Evolutionary conservation across 1,140 invertebrate species (phyloP).

Genomic region (Triops cancriformis): DNA sequence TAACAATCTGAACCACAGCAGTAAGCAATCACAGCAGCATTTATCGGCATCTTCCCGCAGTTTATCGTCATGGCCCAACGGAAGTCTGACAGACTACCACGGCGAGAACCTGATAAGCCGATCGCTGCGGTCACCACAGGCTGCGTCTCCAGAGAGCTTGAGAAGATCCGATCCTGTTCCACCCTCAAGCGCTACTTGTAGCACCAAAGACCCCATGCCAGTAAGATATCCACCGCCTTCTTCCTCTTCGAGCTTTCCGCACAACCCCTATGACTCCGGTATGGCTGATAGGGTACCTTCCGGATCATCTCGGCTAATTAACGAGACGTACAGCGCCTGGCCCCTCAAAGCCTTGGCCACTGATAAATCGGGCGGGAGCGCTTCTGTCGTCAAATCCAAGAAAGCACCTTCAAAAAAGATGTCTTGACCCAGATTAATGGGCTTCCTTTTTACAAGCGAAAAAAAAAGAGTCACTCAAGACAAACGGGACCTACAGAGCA

Average conservation of each 20-base stretch:
- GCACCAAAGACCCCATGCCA: background rate
- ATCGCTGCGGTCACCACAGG: background rate
- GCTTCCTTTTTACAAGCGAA: background rate
- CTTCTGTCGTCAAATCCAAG: background rate
- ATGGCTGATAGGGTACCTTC: background rate
- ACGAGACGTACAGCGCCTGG: background rate
- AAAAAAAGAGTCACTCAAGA: background rate
- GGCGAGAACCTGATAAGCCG: slow-evolving; percentile 20
- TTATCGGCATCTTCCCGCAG: background rate
- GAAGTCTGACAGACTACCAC: slow-evolving; percentile 18
- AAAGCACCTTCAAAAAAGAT: background rate
- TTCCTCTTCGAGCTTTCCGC: slow-evolving; percentile 4
- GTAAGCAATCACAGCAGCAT: background rate
- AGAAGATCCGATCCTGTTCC: background rate
- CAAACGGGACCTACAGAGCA: background rate
- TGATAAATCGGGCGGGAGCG: background rate
- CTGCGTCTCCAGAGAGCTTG: background rate
- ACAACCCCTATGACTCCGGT: background rate
- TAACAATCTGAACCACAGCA: slow-evolving; percentile 10
- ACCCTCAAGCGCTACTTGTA: background rate
- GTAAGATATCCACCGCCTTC: background rate
- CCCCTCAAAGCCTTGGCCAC: background rate
- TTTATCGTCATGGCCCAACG: slow-evolving; percentile 21
- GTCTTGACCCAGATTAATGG: slow-evolving; percentile 13
- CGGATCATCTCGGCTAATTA: background rate